phyloP scores from a whole-genome alignment of 2,113 vertebrate genomes.

The Lepus americanus region DNA sequence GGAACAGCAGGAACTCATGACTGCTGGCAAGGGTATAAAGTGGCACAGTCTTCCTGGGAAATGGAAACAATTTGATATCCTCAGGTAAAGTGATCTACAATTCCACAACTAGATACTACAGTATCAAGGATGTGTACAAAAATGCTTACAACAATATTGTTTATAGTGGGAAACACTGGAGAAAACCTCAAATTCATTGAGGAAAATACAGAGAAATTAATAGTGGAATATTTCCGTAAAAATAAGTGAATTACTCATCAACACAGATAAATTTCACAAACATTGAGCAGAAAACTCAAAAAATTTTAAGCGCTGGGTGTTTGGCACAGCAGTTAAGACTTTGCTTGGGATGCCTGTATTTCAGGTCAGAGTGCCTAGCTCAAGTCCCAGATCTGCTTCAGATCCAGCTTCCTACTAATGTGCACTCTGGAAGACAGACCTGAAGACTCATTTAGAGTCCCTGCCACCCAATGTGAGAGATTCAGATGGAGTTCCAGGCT shows the following conservation, averaged over 20 bases:
- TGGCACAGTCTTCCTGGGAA: neutral
- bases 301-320: neutral
- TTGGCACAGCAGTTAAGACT: no score
- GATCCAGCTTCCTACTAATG: no score
- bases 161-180: neutral
- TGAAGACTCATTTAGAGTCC: no score
- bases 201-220: neutral
- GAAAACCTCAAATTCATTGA: neutral
- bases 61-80: neutral
- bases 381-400: no score
- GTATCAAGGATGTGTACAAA: neutral
- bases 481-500: no score
- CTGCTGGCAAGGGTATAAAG: neutral
- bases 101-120: neutral
- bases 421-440: no score
- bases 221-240: neutral
- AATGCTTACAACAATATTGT: neutral
- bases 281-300: neutral
- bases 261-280: neutral
- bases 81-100: neutral
- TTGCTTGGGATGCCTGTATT: no score
- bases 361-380: no score
- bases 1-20: neutral
- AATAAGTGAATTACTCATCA: neutral
- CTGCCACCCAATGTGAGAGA: no score